These are phyloP conservation scores for Channallabes apus DNA, from an alignment of 2,797 vertebrate genomes.

Conservation along the genomic window DNA sequence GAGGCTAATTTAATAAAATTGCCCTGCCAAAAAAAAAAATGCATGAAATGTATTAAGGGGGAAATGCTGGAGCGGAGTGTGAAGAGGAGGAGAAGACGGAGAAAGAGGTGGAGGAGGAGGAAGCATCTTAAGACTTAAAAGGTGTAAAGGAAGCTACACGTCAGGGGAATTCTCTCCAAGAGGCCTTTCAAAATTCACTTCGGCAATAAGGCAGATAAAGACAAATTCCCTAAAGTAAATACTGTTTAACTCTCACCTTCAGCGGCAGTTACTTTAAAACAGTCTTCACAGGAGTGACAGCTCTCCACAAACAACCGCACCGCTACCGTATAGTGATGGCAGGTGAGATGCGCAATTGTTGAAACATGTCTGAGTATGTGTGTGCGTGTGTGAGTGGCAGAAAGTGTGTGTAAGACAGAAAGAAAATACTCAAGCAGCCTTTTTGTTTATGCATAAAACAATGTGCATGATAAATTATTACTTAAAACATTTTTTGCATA, in stretches of 20 bases:
- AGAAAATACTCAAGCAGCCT: background rate
- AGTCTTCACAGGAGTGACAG: conserved; percentile 72
- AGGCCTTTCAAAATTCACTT: conserved; percentile 70
- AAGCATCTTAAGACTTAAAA: conserved; percentile 70
- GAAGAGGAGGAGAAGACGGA: conserved; percentile 21
- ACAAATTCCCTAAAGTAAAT: conserved; percentile 72
- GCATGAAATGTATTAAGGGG: conserved; percentile 67
- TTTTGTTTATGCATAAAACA: background rate
- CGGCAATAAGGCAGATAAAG: conserved; percentile 75
- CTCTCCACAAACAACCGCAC: conserved; percentile 59
- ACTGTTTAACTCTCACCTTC: conserved; percentile 79
- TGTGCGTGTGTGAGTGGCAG: conserved; percentile 41
- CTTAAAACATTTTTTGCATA: too few relatives aligned
- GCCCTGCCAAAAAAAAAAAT: conserved; percentile 55
- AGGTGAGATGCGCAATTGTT: conserved; percentile 29
- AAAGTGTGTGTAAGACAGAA: background rate
- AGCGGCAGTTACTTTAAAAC: conserved; percentile 73
- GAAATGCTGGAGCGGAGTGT: conserved; percentile 54
- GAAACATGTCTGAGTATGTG: conserved; percentile 44
- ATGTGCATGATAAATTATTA: background rate
- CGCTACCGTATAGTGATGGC: conserved; percentile 31
- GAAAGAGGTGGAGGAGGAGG: conserved; percentile 45
- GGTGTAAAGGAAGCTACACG: conserved; percentile 68
- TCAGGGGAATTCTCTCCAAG: conserved; percentile 72
- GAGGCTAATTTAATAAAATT: conserved; percentile 66